These are phyloP conservation scores for Elephas maximus DNA, from an alignment of 2,113 vertebrate species.

Conservation along the genomic window DNA sequence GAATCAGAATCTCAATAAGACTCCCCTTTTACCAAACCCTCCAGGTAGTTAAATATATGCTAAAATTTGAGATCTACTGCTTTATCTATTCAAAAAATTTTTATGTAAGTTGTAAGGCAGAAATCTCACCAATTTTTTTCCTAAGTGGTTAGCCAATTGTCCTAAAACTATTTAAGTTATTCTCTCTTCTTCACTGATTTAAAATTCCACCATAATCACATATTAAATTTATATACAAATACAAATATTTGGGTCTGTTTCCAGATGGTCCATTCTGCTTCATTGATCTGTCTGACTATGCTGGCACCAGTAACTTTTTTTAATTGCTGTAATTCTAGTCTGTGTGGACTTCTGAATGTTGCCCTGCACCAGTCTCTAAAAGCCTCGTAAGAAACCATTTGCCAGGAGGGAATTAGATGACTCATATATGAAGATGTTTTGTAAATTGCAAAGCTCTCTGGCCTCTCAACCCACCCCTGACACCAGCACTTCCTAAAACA, in stretches of 20 bases:
- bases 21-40: not conserved
- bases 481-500: conserved; percentile 79
- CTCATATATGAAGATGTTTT: conserved; percentile 80
- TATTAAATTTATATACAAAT: conserved; percentile 74
- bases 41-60: not conserved
- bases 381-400: conserved; percentile 74
- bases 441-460: conserved; percentile 77
- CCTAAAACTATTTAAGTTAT: conserved; percentile 68
- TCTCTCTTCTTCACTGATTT: conserved; percentile 58
- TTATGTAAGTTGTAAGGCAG: conserved; percentile 28
- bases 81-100: not conserved
- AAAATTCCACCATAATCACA: conserved; percentile 68
- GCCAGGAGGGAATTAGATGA: conserved; percentile 80
- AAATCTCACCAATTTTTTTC: not conserved
- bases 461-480: conserved; percentile 66
- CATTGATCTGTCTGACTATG: conserved; percentile 82
- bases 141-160: conserved; percentile 18
- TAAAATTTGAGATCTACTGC: not conserved
- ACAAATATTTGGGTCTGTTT: conserved; percentile 78
- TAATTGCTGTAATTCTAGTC: conserved; percentile 74
- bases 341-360: conserved; percentile 70
- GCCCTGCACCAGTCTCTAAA: conserved; percentile 70
- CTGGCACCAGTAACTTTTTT: conserved; percentile 73
- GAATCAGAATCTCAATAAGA: not conserved
- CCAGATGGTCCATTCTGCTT: conserved; percentile 74